phyloP scores from a whole-genome alignment of 2,113 vertebrate genomes.

The Bujurquina vittata region DNA sequence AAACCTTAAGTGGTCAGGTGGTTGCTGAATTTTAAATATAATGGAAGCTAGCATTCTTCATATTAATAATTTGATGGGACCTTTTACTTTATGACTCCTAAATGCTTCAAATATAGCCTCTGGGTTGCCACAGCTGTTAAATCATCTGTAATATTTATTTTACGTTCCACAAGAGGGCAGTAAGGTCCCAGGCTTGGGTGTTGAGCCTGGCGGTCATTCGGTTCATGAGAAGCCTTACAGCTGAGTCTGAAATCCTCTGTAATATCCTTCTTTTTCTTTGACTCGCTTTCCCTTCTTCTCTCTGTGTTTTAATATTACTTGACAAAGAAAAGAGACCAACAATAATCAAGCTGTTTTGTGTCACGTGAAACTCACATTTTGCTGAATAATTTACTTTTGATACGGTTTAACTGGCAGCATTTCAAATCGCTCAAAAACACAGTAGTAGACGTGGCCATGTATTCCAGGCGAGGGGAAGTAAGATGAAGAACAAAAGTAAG shows the following conservation, averaged over 20 bases:
- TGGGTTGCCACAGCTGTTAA: constrained; percentile 12
- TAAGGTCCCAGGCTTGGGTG: constrained; percentile 48
- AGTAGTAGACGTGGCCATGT: neutral
- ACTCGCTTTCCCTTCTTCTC: neutral
- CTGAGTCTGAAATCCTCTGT: constrained; percentile 26
- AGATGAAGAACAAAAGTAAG: neutral
- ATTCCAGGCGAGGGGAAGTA: neutral
- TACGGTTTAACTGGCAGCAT: neutral
- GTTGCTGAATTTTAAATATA: neutral
- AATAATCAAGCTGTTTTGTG: neutral
- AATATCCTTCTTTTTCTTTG: neutral
- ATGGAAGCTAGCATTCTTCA: neutral
- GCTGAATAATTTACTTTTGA: constrained; percentile 3
- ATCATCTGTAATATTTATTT: constrained; percentile 17
- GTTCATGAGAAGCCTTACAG: constrained; percentile 54
- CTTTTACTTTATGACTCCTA: constrained; percentile 10
- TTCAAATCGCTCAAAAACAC: constrained; percentile 19
- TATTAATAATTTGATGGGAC: neutral
- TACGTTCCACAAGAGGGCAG: constrained; percentile 75
- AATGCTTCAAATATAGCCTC: constrained; percentile 9
- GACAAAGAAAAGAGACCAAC: neutral
- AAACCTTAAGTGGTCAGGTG: neutral
- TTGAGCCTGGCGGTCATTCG: constrained; percentile 46
- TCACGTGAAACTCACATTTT: neutral
- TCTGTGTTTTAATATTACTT: neutral